phyloP scores from a whole-genome alignment of 2,797 vertebrate species.

The Phylloscopus collybita region DNA sequence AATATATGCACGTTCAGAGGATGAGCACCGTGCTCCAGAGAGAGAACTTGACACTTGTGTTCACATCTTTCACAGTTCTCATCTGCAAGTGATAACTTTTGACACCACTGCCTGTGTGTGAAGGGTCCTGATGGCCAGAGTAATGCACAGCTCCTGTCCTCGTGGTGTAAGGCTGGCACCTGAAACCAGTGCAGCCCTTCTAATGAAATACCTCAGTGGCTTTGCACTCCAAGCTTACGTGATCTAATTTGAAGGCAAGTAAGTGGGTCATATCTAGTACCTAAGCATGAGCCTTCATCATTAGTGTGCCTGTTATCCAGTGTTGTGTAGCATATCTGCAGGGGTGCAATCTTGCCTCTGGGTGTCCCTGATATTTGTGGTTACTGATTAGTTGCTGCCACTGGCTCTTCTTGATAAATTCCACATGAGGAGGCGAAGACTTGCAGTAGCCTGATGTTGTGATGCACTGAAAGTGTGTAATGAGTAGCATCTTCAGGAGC shows the following conservation, averaged over 20 bases:
- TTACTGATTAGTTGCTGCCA: conserved; percentile 56
- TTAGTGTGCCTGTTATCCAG: conserved; percentile 56
- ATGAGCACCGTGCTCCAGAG: conserved; percentile 1
- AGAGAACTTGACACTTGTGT: conserved; percentile 43
- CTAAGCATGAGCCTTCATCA: conserved; percentile 42
- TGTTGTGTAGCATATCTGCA: conserved; percentile 60
- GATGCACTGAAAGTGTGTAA: neutral
- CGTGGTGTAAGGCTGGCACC: neutral
- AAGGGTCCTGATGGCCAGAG: conserved; percentile 12
- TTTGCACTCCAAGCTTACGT: conserved; percentile 11
- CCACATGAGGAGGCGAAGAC: neutral
- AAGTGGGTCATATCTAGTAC: conserved; percentile 54
- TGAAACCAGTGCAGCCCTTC: neutral
- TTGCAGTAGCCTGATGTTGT: neutral
- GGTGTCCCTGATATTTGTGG: conserved; percentile 55
- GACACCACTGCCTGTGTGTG: conserved; percentile 43
- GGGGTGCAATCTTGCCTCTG: conserved; percentile 60
- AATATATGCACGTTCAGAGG: neutral
- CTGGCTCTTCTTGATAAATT: conserved; percentile 45
- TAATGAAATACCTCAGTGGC: conserved; percentile 44
- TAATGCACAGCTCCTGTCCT: neutral
- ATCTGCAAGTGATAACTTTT: conserved; percentile 60
- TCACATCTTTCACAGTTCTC: conserved; percentile 66
- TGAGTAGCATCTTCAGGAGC: neutral
- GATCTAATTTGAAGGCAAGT: conserved; percentile 51